Conservation (phyloP, 2,113 vertebrate species). For the Nesogale talazaci region DNA sequence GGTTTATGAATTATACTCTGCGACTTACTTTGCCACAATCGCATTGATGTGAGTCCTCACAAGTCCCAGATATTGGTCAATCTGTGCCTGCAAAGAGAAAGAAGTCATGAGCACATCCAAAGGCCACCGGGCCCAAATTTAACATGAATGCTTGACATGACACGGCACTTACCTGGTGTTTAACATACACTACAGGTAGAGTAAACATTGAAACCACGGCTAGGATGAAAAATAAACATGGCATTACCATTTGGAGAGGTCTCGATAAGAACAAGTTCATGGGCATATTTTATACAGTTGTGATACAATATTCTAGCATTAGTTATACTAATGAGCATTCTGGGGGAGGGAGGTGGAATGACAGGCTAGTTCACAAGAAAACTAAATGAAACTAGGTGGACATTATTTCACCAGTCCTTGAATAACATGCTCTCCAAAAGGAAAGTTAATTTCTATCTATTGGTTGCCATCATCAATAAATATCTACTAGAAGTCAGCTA, state of each 20-base stretch:
- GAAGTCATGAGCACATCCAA: background rate
- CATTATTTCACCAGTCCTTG: background rate
- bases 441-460: background rate
- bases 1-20: background rate
- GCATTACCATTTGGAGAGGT: constrained; percentile 72
- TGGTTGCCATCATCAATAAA: background rate
- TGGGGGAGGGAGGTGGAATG: constrained; percentile 23
- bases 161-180: constrained; percentile 93
- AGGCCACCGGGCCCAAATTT: background rate
- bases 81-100: constrained; percentile 92
- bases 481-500: background rate
- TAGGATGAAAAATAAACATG: constrained; percentile 82
- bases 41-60: constrained; percentile 97
- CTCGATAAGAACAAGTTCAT: background rate
- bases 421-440: background rate
- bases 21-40: constrained; percentile 97
- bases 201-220: constrained; percentile 99
- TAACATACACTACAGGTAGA: constrained; percentile 98
- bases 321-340: background rate
- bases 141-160: background rate
- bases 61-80: constrained; percentile 98
- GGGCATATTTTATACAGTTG: background rate
- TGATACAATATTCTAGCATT: background rate
- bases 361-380: background rate
- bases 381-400: background rate